phyloP scores from a whole-genome alignment of 2,113 vertebrate species.

The Nycticebus coucang region DNA sequence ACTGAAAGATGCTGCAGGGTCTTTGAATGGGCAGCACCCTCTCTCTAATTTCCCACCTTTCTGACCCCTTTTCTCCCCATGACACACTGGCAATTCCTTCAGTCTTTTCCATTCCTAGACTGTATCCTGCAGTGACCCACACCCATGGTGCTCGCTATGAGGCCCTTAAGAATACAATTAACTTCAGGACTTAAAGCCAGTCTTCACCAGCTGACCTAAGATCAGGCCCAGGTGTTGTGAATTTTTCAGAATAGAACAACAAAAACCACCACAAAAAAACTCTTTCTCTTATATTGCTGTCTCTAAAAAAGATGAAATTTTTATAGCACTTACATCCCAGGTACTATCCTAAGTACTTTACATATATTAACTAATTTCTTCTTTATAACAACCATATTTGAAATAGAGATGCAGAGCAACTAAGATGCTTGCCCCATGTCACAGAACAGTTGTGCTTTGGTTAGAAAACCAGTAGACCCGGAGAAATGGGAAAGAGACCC shows the following conservation, averaged over 20 bases:
- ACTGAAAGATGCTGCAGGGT: neutral
- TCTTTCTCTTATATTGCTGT: neutral
- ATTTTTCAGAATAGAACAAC: neutral
- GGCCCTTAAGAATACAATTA: neutral
- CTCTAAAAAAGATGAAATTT: conserved; percentile 15
- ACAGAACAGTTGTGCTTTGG: neutral
- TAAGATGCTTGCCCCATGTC: neutral
- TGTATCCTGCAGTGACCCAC: neutral
- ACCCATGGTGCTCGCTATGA: neutral
- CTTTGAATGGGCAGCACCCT: neutral
- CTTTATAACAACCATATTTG: neutral
- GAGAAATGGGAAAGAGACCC: neutral
- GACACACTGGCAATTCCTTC: neutral
- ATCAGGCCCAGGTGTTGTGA: neutral
- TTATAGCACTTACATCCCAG: neutral
- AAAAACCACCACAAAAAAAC: neutral
- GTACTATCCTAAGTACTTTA: neutral
- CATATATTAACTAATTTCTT: neutral
- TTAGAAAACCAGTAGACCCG: neutral
- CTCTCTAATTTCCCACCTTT: neutral
- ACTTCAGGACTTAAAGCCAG: neutral
- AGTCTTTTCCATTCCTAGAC: neutral
- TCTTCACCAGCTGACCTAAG: neutral
- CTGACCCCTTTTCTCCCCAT: neutral
- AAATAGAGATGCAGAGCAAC: neutral